phyloP scores from a whole-genome alignment of 2,888 invertebrate genomes.

The Octodonta nipae region DNA sequence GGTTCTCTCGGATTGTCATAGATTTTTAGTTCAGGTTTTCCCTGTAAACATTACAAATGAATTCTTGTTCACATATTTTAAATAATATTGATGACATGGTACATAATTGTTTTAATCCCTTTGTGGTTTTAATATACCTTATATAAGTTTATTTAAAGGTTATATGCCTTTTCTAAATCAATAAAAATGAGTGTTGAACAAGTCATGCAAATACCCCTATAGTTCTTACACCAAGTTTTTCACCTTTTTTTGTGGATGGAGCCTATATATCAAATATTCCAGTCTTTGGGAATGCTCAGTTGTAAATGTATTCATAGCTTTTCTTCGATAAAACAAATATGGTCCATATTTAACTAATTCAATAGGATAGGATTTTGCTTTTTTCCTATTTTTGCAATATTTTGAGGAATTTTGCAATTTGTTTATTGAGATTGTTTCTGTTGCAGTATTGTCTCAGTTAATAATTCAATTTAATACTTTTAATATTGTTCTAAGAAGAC shows the following conservation, averaged over 20 bases:
- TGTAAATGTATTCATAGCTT: background rate
- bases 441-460: background rate
- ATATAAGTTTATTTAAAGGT: background rate
- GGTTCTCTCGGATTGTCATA: no score
- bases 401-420: background rate
- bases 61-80: constrained; percentile 1
- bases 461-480: background rate
- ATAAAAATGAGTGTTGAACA: background rate
- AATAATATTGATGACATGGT: background rate
- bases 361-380: background rate
- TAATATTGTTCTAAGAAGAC: background rate
- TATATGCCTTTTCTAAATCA: no score
- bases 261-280: no score
- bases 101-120: background rate
- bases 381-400: no score
- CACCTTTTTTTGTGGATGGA: constrained; percentile 1
- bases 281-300: background rate
- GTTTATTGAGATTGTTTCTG: background rate
- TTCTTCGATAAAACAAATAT: background rate
- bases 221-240: background rate
- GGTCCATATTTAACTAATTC: background rate
- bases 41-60: no score
- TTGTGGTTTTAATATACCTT: constrained; percentile 2
- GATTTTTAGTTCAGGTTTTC: no score
- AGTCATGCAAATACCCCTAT: background rate